phyloP scores from a whole-genome alignment of 1,140 invertebrate genomes.

The Dysdera silvatica region DNA sequence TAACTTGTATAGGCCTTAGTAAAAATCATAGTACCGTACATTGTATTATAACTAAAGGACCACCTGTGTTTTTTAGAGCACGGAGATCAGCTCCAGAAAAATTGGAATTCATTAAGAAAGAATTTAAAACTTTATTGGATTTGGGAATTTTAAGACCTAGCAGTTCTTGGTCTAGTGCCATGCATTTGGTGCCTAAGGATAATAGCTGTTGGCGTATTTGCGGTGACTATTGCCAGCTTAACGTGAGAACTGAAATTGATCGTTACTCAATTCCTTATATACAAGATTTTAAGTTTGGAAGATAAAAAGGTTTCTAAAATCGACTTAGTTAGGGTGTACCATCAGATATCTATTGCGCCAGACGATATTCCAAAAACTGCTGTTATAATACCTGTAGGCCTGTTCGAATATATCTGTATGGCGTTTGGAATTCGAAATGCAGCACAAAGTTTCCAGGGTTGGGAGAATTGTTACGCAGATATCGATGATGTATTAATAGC shows the following conservation, averaged over 20 bases:
- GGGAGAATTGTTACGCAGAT: too few relatives aligned
- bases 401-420: constrained; percentile 39
- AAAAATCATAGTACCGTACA: too few relatives aligned
- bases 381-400: constrained; percentile 36
- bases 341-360: not conserved
- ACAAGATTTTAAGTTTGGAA: constrained; percentile 5
- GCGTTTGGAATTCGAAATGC: constrained; percentile 22
- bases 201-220: constrained; percentile 41
- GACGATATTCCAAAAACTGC: constrained; percentile 26
- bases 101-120: too few relatives aligned
- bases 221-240: constrained; percentile 47
- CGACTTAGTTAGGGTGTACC: not conserved
- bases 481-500: too few relatives aligned
- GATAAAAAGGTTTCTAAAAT: constrained; percentile 2
- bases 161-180: constrained; percentile 44
- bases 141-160: constrained; percentile 39
- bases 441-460: not conserved
- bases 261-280: constrained; percentile 41
- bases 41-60: too few relatives aligned
- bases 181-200: constrained; percentile 45
- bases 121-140: constrained; percentile 33
- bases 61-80: too few relatives aligned
- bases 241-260: constrained; percentile 43
- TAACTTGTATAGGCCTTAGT: too few relatives aligned
- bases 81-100: too few relatives aligned